Percentiles rank a stretch among this genome's conserved stretches.
These are phyloP conservation scores for Xestobium rufovillosum DNA, from an alignment of 2,888 invertebrate genomes.

Conservation along the genomic window DNA sequence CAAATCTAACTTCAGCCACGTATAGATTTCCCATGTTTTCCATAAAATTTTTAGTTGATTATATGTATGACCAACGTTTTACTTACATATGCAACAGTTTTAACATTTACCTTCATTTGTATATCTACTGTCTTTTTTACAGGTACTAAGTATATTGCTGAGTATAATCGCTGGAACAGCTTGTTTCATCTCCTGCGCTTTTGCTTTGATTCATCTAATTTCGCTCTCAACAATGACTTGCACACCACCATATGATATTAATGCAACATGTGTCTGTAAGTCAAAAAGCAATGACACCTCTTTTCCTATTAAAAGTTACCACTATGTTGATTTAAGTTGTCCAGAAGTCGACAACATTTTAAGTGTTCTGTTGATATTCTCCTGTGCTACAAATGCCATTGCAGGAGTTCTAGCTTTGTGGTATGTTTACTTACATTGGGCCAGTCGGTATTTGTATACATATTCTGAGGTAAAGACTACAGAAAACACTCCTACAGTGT, in stretches of 20 bases:
- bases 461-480: constrained; percentile 38
- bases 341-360: constrained; percentile 41
- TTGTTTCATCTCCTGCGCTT: constrained; percentile 38
- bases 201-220: constrained; percentile 40
- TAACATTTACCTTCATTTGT: too few species aligned
- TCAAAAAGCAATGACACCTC: constrained; percentile 22
- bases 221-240: constrained; percentile 40
- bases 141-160: constrained; percentile 41
- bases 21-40: too few species aligned
- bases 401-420: constrained; percentile 39
- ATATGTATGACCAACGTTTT: too few species aligned
- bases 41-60: too few species aligned
- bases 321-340: constrained; percentile 44
- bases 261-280: constrained; percentile 41
- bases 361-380: constrained; percentile 38
- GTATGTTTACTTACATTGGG: constrained; percentile 45
- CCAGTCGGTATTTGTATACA: constrained; percentile 38
- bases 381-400: constrained; percentile 38
- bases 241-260: constrained; percentile 36
- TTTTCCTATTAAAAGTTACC: constrained; percentile 32
- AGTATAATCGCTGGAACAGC: constrained; percentile 39
- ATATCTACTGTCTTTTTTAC: constrained; percentile 25
- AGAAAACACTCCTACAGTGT: constrained; percentile 29
- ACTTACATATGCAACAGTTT: too few species aligned
- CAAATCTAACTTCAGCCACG: too few species aligned